Evolutionary conservation across 2,888 invertebrate species (phyloP), one percentile per base, ranked within the genome.

Genomic region (Polia nebulosa): DNA sequence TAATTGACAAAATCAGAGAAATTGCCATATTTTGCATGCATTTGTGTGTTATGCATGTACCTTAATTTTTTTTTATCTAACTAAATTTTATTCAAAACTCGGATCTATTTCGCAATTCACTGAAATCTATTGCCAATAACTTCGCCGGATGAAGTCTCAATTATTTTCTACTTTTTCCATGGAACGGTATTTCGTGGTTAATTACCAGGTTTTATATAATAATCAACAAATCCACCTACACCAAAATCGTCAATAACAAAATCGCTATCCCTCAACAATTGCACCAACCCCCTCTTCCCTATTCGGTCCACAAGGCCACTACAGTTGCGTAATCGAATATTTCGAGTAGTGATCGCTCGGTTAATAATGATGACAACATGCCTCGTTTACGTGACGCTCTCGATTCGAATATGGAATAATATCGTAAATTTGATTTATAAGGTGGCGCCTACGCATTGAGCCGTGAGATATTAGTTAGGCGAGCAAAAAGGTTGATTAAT

Each of bases 321-420:
- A 61, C 52, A 69, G 71, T 87, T 87, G 86, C 91, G 91, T 89
- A 91, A 92, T 85, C 85, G 79, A 84, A 87, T 91, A 90, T 91
- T 91, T 91, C 66, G 88, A 91, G 90, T 82, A 84, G 86, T 91
- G 91, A 92, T 91, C 87, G 69, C 83, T 79, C 80, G 78, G 69
- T 80, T 84, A 78, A 77, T 85, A 84, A 77, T 68, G 61, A 80
- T 72, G 83, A 81, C 78, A 81, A 36, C 65, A 70, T 73, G 57
- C 58, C 60, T 53, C 72, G 71, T 67, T 75, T 64, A 76, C 56
- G 29, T 45, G 77, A 72, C 52, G 57, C 68, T 52, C 71, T 15
- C 52, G 8, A 32, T 39, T 61, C 70, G 29, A 81, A 56, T 80
- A 73, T 11, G 73, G 65, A 70, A 76, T 64, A 76, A 68, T 68